Conservation (phyloP, 37 sponge, comb jelly and placozoan species). For the Hexactinellida sp. region DNA sequence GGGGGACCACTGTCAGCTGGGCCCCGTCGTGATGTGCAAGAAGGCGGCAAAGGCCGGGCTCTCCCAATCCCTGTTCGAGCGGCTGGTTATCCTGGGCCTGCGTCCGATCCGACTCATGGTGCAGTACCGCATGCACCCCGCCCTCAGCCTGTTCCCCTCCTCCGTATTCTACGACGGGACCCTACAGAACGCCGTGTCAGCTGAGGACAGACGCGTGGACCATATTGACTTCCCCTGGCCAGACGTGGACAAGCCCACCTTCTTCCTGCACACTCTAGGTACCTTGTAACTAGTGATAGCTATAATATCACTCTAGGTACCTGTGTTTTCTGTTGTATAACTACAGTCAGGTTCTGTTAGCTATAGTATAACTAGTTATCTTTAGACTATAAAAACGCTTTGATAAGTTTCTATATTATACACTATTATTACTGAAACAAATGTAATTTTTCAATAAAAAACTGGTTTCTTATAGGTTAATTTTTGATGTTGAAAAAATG, state of each 20-base stretch:
- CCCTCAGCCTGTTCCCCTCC: conserved; percentile 79
- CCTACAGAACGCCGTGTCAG: conserved; percentile 83
- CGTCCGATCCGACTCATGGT: conserved; percentile 67
- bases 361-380: no score
- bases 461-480: no score
- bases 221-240: conserved; percentile 73
- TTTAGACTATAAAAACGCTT: no score
- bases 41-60: conserved; percentile 89
- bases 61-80: conserved; percentile 90
- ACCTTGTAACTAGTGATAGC: neutral
- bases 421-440: no score
- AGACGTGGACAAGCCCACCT: conserved; percentile 64
- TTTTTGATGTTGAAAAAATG: no score
- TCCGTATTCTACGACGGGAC: conserved; percentile 86
- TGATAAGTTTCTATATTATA: no score
- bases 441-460: no score
- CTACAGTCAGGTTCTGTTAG: no score
- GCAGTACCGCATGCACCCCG: conserved; percentile 95
- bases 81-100: conserved; percentile 68
- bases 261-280: conserved; percentile 68
- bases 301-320: no score
- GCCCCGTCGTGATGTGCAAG: conserved; percentile 98
- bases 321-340: no score
- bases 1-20: conserved; percentile 97
- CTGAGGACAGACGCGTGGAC: conserved; percentile 39